Conservation (phyloP, 2,888 invertebrate species). For the Hypercompe scribonia region DNA sequence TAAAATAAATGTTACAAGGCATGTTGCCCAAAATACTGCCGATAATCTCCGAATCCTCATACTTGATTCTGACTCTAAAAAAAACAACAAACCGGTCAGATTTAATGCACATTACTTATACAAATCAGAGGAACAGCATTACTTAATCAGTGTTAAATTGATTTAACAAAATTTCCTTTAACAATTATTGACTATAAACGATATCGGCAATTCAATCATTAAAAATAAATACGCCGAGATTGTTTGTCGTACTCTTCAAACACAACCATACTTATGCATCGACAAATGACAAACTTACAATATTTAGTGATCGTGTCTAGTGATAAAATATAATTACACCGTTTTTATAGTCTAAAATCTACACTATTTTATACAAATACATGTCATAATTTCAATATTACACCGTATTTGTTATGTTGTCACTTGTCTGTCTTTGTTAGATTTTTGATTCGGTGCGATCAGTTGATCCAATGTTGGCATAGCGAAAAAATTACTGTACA, state of each 20-base stretch:
- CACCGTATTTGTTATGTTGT: slow-evolving; percentile 26
- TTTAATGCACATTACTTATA: background rate
- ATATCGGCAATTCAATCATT: slow-evolving; percentile 10
- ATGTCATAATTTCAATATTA: slow-evolving; percentile 10
- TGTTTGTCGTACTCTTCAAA: slow-evolving; percentile 11
- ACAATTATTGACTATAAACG: slow-evolving; percentile 7
- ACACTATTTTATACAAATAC: slow-evolving; percentile 31
- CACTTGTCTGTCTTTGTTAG: slow-evolving; percentile 12
- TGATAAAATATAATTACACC: slow-evolving; percentile 21
- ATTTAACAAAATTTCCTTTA: background rate
- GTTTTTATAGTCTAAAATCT: slow-evolving; percentile 20
- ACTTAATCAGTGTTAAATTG: background rate
- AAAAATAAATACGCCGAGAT: slow-evolving; percentile 20
- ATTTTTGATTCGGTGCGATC: background rate
- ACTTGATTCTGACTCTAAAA: slow-evolving; percentile 42
- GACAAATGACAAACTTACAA: slow-evolving; percentile 18
- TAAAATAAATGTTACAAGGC: slow-evolving; percentile 87
- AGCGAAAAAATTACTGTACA: background rate
- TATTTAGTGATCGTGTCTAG: slow-evolving; percentile 15
- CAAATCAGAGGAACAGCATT: background rate
- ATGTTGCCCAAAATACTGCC: slow-evolving; percentile 87
- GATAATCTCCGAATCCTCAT: slow-evolving; percentile 87
- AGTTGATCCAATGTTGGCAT: background rate
- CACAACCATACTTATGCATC: slow-evolving; percentile 16
- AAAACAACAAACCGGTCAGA: slow-evolving; percentile 4